phyloP scores from a whole-genome alignment of 2,888 invertebrate species.

The Apotomis turbidana region DNA sequence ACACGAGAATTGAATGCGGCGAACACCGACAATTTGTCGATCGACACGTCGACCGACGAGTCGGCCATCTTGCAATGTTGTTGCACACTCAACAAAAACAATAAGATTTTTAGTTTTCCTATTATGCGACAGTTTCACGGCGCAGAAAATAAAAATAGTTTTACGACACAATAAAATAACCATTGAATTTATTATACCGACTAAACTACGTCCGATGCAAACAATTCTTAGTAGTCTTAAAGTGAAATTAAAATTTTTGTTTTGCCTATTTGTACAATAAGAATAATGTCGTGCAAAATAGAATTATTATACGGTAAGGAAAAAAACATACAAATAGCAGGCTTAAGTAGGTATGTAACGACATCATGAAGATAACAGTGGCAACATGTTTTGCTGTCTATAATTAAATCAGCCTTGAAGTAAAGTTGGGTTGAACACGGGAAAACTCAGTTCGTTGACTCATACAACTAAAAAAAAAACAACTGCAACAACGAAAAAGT shows the following conservation, averaged over 20 bases:
- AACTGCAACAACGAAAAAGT: background rate
- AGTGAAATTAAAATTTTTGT: no score
- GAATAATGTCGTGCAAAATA: constrained; percentile 6
- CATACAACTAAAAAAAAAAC: background rate
- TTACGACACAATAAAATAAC: no score
- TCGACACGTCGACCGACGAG: constrained; percentile 43
- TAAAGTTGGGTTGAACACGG: constrained; percentile 17
- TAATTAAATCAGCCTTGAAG: constrained; percentile 29
- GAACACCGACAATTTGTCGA: constrained; percentile 53
- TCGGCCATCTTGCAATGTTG: constrained; percentile 9
- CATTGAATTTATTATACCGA: no score
- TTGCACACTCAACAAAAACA: background rate
- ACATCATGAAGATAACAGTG: constrained; percentile 28
- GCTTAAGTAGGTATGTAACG: background rate
- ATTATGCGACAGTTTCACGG: background rate
- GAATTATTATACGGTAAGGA: constrained; percentile 8
- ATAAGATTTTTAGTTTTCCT: no score
- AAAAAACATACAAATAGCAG: constrained; percentile 12
- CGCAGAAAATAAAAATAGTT: background rate
- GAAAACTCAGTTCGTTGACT: constrained; percentile 30
- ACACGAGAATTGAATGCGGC: constrained; percentile 50
- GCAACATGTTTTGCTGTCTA: constrained; percentile 28
- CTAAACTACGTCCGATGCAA: no score
- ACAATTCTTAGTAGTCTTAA: no score
- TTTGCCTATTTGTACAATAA: no score